A percentile compares a stretch with the other conserved stretches of the same genome.
phyloP scores from a whole-genome alignment of 2,113 vertebrate genomes.

The Sebastes schlegelii region DNA sequence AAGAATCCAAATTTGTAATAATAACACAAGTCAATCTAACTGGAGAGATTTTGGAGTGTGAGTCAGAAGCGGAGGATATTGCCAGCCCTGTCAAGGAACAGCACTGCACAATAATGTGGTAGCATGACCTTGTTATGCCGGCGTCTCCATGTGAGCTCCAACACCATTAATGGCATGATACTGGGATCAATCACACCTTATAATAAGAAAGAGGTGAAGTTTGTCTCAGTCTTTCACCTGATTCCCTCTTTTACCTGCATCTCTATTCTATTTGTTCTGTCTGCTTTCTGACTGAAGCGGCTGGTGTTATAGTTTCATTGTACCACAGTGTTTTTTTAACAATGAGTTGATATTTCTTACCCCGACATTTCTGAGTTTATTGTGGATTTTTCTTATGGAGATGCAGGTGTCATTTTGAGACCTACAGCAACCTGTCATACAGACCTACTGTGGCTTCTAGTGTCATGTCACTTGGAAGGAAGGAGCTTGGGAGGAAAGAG shows the following conservation, averaged over 20 bases:
- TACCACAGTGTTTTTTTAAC: slow-evolving; percentile 22
- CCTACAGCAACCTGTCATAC: slow-evolving; percentile 17
- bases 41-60: slow-evolving; percentile 10
- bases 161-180: slow-evolving; percentile 62
- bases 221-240: slow-evolving; percentile 28
- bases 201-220: slow-evolving; percentile 58
- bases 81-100: slow-evolving; percentile 31
- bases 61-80: slow-evolving; percentile 27
- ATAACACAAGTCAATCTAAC: not conserved
- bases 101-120: slow-evolving; percentile 43
- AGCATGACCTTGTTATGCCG: slow-evolving; percentile 65
- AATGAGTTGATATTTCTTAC: slow-evolving; percentile 19
- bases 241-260: slow-evolving; percentile 30
- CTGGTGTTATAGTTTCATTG: slow-evolving; percentile 39
- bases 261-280: slow-evolving; percentile 8
- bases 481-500: slow-evolving; percentile 4
- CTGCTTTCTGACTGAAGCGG: slow-evolving; percentile 19
- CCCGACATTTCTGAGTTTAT: not conserved
- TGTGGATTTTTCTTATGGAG: slow-evolving; percentile 4
- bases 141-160: slow-evolving; percentile 41
- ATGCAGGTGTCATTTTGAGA: slow-evolving; percentile 43
- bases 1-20: slow-evolving; percentile 15
- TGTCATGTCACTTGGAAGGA: slow-evolving; percentile 22
- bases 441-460: not conserved
- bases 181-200: slow-evolving; percentile 67